These are phyloP conservation scores for Drymonia ruficornis DNA, from an alignment of 2,888 invertebrate genomes.

Conservation along the genomic window DNA sequence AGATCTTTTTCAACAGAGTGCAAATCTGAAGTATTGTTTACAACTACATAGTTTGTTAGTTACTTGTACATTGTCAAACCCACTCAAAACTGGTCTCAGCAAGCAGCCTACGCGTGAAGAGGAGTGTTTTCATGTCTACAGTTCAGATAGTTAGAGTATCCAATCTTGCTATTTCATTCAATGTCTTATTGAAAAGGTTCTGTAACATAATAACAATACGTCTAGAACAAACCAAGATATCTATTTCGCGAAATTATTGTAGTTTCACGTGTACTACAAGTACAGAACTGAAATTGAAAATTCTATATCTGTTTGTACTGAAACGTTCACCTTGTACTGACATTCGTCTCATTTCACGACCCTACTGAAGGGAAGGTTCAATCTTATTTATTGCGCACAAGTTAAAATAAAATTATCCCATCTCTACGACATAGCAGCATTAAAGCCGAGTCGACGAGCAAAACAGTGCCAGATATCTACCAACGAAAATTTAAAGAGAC, in stretches of 20 bases:
- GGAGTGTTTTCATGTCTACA: constrained; percentile 47
- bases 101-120: constrained; percentile 41
- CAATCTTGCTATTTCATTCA: constrained; percentile 9
- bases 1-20: too few relatives aligned
- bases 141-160: constrained; percentile 24
- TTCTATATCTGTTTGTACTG: background rate
- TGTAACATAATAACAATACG: too few relatives aligned
- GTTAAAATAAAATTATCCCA: constrained; percentile 36
- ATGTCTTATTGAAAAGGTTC: too few relatives aligned
- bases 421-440: constrained; percentile 29
- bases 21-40: too few relatives aligned
- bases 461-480: constrained; percentile 42
- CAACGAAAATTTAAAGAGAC: constrained; percentile 72
- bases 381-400: constrained; percentile 20
- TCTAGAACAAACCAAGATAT: too few relatives aligned
- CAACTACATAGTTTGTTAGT: constrained; percentile 38
- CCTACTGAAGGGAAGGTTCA: constrained; percentile 15
- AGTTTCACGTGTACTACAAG: too few relatives aligned
- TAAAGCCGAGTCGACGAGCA: constrained; percentile 36
- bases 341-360: constrained; percentile 12
- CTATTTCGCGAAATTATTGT: too few relatives aligned
- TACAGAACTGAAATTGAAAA: constrained; percentile 7
- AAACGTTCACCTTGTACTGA: constrained; percentile 13
- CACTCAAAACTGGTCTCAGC: constrained; percentile 44
- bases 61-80: constrained; percentile 34